These are phyloP conservation scores for Pangasius sanitwongsei DNA, from an alignment of 2,797 vertebrate species.

Conservation along the genomic window DNA sequence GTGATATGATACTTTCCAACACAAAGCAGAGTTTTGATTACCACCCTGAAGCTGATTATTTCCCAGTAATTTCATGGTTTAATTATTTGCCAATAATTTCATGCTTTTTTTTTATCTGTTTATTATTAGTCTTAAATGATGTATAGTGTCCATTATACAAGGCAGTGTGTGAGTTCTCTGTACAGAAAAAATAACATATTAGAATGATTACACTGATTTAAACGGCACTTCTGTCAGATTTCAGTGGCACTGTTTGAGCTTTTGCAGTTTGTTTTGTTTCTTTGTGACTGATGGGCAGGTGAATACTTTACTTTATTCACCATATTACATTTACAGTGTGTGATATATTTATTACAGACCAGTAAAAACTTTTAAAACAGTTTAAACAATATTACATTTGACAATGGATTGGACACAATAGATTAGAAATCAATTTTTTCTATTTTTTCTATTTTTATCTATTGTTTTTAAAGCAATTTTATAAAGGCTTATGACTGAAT, in stretches of 20 bases:
- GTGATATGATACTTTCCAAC: not conserved
- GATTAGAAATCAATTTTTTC: not conserved
- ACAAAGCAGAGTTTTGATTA: not conserved
- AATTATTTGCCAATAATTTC: not conserved
- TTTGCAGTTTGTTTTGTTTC: no score
- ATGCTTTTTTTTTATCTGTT: not conserved
- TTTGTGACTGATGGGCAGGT: no score
- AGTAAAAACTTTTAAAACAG: not conserved
- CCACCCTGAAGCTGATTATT: not conserved
- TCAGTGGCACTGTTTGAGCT: no score
- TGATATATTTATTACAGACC: not conserved
- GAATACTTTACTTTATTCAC: not conserved
- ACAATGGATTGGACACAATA: not conserved
- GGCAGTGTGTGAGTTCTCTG: not conserved
- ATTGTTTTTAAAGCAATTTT: not conserved
- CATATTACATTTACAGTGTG: not conserved
- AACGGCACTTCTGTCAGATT: not conserved
- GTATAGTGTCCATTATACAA: not conserved
- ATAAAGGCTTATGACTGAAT: not conserved
- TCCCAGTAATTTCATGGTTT: not conserved
- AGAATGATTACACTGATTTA: not conserved
- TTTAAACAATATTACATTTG: not conserved
- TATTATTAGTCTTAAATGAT: not conserved
- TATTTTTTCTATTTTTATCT: no score
- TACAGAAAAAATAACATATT: not conserved